Base-by-base conservation (phyloP, 2,797 vertebrate species). In the Liparis tanakae region DNA sequence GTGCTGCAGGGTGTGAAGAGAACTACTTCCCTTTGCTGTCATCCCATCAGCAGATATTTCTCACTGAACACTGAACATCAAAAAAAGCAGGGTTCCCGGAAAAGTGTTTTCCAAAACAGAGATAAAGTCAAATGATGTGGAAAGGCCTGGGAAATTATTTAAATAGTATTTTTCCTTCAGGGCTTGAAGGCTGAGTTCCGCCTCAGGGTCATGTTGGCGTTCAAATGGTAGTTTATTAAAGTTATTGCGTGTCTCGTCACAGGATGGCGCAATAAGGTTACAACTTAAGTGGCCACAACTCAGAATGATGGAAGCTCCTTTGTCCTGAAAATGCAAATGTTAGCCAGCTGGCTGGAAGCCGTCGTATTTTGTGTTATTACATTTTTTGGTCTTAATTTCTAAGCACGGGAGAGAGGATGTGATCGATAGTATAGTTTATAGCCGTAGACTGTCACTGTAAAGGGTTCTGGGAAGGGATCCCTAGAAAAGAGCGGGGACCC, bases 1-100 rank as follows among this genome's bases (percentile, higher is more conserved):
- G 76, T 46, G 66, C 76, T 71, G 81, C 74, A 78, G 76, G 67
- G 80, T 82, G 82, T 81, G 82, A 79, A 76, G 83, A 84, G 70
- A 86, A 58, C 59, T 33, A 1, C 62, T 48, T 63, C 62, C 14
- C 80, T 18, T 18, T 34, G 74, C 76, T 61, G 30, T 80, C 78
- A 43, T 82, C 69, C 82, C 82, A 89, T 84, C 85, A 51, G 76
- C 72, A 64, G 73, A 73, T 70, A 2, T 74, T 84, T 64, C 66
- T 81, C 67, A 37, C 71, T 14, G 61, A 43, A 14, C 57, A 7
- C 44, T 60, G 70, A 73, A 79, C 55, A 73, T 25, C 51, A 25
- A 20, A 2, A 2, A 53, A 53, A 53, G 5, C 20, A 12, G 20
- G 48, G 3, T 20, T 22, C 20, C 4, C 20, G 18, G 48, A 20